Evolutionary conservation across 2,888 invertebrate genomes (phyloP), one percentile per base, ranked within the genome.

Genomic region (Tyria jacobaeae): DNA sequence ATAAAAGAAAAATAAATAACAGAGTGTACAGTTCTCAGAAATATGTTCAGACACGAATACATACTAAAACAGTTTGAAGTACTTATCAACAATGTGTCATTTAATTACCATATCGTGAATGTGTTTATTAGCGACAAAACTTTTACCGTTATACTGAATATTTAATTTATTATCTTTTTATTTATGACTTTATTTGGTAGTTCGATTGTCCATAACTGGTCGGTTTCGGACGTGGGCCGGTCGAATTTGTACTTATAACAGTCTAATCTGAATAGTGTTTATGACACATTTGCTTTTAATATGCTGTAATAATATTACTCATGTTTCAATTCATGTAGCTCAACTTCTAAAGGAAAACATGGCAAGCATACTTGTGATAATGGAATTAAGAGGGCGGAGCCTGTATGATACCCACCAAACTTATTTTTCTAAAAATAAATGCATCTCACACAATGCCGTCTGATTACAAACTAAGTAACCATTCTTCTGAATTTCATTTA

Each of bases 181-280:
- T 53, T 59, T 59, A 59, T 59, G 24, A 53, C 59, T 59, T 50
- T 47, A 59, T 59, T 53, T 21, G 44, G 34, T 41, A 34, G n/a
- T 50, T 47, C 52, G 44, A 14, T 50, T 24, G 41, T 44, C 41
- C 21, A 21, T 39, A 27, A 44, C 21, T n/a, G 17, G 50, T 25
- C n/a, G 7, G 24, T 14, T 57, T 35, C 34, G 25, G 48, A 50
- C 39, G 37, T 50, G 27, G 21, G 39, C 17, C 34, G 50, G 31
- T 21, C 31, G 31, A 44, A 34, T 44, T 44, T 17, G 51, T 14
- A 31, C 35, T 57, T 57, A 14, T 39, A 50, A 25, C 50, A 17
- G 27, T 44, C 21, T 12, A 3, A n/a, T 21, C 12, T 17, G 9
- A 5, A 17, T 27, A 21, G 44, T 51, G 17, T 17, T 49, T 25